Percentiles rank a stretch among this genome's conserved stretches.
These are phyloP conservation scores for Eudyptes chrysolophus DNA, from an alignment of 2,113 vertebrate genomes.

Conservation along the genomic window DNA sequence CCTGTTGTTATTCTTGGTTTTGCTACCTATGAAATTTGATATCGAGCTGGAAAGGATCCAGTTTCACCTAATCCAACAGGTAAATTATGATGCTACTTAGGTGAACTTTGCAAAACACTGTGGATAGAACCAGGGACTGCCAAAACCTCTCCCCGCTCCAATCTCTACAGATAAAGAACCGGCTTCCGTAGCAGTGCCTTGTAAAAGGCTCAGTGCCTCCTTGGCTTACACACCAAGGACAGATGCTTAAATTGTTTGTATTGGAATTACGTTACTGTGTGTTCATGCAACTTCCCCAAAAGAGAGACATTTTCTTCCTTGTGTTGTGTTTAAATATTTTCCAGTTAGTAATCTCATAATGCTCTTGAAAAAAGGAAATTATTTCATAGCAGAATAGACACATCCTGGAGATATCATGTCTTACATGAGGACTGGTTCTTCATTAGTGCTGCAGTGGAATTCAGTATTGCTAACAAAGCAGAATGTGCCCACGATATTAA, in stretches of 20 bases:
- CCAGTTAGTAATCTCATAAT: slow-evolving; percentile 10
- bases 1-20: slow-evolving; percentile 51
- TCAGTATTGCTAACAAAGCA: slow-evolving; percentile 45
- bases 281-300: neutral
- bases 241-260: neutral
- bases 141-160: neutral
- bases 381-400: slow-evolving; percentile 26
- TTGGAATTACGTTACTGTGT: neutral
- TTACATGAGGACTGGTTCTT: slow-evolving; percentile 22
- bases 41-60: neutral
- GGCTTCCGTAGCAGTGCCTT: neutral
- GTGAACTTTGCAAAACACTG: neutral
- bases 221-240: neutral
- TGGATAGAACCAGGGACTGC: neutral
- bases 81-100: neutral
- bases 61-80: slow-evolving; percentile 36
- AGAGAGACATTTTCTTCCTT: neutral
- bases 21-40: slow-evolving; percentile 59
- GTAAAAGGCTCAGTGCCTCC: neutral
- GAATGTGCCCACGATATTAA: slow-evolving; percentile 45
- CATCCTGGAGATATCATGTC: slow-evolving; percentile 16
- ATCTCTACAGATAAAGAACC: neutral
- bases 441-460: slow-evolving; percentile 21
- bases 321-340: slow-evolving; percentile 46
- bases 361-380: neutral